Conservation (phyloP, 2,888 invertebrate species). For the Yponomeuta cagnagella region DNA sequence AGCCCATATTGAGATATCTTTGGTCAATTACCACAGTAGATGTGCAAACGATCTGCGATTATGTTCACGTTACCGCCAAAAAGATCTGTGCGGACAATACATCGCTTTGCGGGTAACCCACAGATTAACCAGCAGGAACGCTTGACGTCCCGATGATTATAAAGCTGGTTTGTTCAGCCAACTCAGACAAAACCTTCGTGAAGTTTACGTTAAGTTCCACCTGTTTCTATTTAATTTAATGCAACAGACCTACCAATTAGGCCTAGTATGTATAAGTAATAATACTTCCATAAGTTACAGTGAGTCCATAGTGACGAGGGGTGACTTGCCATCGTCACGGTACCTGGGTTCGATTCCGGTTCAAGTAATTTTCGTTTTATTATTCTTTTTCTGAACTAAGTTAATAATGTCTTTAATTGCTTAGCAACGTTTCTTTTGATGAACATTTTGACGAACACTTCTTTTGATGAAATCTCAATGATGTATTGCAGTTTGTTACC, state of each 20-base stretch:
- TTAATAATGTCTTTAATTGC: not conserved
- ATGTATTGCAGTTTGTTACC: too few relatives aligned
- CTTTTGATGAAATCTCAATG: not conserved
- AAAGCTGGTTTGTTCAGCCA: not conserved
- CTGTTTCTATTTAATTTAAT: not conserved
- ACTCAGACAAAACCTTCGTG: not conserved
- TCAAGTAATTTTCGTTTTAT: not conserved
- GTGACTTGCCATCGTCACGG: constrained; percentile 39
- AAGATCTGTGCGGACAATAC: too few relatives aligned
- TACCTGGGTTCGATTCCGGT: constrained; percentile 37
- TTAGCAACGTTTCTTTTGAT: not conserved
- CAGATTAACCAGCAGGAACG: too few relatives aligned
- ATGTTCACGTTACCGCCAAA: too few relatives aligned
- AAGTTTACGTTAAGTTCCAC: not conserved
- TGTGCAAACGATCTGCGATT: too few relatives aligned
- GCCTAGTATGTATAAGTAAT: not conserved
- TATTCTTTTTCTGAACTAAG: not conserved
- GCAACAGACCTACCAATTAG: not conserved
- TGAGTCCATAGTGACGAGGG: constrained; percentile 28
- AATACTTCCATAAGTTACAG: constrained; percentile 42
- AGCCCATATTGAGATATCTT: too few relatives aligned
- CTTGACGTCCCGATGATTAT: too few relatives aligned
- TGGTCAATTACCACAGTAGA: too few relatives aligned
- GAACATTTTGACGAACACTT: not conserved
- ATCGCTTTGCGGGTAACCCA: too few relatives aligned